Percentiles rank a stretch among this genome's conserved stretches.
phyloP scores from a whole-genome alignment of 2,888 invertebrate genomes.

The Kuschelorhynchus macadamiae region DNA sequence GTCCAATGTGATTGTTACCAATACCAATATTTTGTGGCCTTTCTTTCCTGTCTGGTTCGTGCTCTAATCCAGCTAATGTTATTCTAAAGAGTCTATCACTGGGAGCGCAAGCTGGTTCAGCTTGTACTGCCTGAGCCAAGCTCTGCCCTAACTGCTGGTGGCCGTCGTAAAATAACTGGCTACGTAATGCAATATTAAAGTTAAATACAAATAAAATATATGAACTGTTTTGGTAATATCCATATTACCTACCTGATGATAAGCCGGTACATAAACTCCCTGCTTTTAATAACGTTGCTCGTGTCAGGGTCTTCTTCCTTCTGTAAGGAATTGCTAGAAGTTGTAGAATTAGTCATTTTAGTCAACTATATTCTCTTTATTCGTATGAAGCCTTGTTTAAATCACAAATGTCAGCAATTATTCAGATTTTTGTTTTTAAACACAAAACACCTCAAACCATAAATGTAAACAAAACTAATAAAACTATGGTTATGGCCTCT shows the following conservation, averaged over 20 bases:
- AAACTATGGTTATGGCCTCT: too few species aligned
- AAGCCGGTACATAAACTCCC: conserved; percentile 90
- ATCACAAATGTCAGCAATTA: too few species aligned
- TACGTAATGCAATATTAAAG: too few species aligned
- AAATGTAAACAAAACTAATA: too few species aligned
- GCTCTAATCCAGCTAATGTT: conserved; percentile 86
- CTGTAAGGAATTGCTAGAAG: conserved; percentile 32
- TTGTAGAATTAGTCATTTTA: conserved; percentile 18
- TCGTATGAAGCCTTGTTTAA: too few species aligned
- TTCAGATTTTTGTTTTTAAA: too few species aligned
- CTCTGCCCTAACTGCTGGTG: conserved; percentile 92
- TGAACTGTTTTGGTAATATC: too few species aligned
- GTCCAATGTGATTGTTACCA: conserved; percentile 76
- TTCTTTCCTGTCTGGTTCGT: conserved; percentile 83
- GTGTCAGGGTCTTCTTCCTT: conserved; percentile 75
- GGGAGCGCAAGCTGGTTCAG: conserved; percentile 95
- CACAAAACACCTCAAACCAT: too few species aligned
- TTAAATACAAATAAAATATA: too few species aligned
- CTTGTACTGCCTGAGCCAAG: conserved; percentile 86
- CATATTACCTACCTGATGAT: conserved; percentile 90
- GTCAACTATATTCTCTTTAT: too few species aligned
- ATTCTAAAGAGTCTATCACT: conserved; percentile 93
- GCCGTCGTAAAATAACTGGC: conserved; percentile 98
- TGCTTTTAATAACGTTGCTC: conserved; percentile 87
- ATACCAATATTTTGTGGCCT: conserved; percentile 73